Base-by-base conservation (phyloP, 2,888 invertebrate species). In the Agrotis puta region DNA sequence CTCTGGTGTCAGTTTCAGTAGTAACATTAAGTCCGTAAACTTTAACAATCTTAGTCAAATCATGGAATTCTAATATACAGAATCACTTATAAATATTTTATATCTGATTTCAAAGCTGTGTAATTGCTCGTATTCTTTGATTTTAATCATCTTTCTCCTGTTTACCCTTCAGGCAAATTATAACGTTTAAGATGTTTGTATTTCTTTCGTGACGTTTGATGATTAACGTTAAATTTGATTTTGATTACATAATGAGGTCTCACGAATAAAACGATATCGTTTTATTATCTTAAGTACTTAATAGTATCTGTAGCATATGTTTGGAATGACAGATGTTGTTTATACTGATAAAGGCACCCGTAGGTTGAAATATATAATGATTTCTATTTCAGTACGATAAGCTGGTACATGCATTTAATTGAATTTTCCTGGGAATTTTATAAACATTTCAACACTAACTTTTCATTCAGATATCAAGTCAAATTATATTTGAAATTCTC, bases 231-330 rank as follows among this genome's bases (percentile, higher is more conserved):
- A 89, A 92, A 93, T 89, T 91, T 75, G 87, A 90, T 92, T 93
- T 92, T 94, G 93, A 94, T 94, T 93, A 90, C 89, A 90, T 92
- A 92, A 94, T 92, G 48, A 54, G 64, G n/a, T 47, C 83, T 78
- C 81, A 79, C 70, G 63, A 76, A 75, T 77, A 82, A 84, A 87
- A 88, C 83, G 81, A 85, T 88, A 84, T 76, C 80, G 74, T 88
- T 87, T 82, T 85, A 71, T 84, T 88, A 70, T 74, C 79, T 85
- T 87, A 85, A 84, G 81, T 79, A 73, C 77, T 82, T 82, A 82
- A 82, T 77, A 48, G 65, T 51, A 53, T 27, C 24, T 66, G 16
- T 14, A 50, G 27, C 62, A 53, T 48, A 65, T 63, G 62, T 72
- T 63, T 27, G 39, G 11, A 64, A 75, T 64, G 63, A 70, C 58